Evolutionary conservation across 92 coral and sea anemone genomes (phyloP).

Genomic region (Palythoa grandis): DNA sequence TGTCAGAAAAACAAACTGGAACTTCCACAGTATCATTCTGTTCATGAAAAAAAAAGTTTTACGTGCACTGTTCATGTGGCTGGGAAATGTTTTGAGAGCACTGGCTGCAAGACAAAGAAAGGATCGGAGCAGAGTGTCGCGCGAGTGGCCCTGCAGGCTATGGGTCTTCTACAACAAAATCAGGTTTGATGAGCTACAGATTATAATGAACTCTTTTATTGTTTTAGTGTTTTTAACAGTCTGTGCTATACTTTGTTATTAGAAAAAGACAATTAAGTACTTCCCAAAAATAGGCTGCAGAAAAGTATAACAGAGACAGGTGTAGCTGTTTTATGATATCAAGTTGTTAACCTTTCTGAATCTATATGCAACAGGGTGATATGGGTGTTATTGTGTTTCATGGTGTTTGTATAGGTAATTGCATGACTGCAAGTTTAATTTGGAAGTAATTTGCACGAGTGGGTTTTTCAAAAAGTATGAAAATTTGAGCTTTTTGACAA

Average conservation of each 20-base stretch:
- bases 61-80: conserved; percentile 74
- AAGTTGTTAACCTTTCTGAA: too few species aligned
- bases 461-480: too few species aligned
- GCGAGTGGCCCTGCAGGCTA: conserved; percentile 76
- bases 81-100: conserved; percentile 64
- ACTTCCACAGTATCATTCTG: conserved; percentile 74
- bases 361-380: too few species aligned
- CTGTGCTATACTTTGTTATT: neutral
- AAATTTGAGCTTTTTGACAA: too few species aligned
- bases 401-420: too few species aligned
- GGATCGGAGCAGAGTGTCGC: conserved; percentile 97
- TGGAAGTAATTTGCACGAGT: too few species aligned
- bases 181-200: conserved; percentile 21
- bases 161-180: conserved; percentile 63
- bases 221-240: neutral
- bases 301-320: too few species aligned
- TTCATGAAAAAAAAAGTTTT: conserved; percentile 66
- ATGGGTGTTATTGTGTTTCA: too few species aligned
- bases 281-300: too few species aligned
- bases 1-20: conserved; percentile 79
- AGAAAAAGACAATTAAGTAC: neutral
- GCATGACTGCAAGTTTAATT: too few species aligned
- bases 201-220: neutral
- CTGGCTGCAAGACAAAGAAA: conserved; percentile 91
- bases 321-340: too few species aligned